These are phyloP conservation scores for Helicolenus hilgendorfi DNA, from an alignment of 2,797 vertebrate species.

Conservation along the genomic window DNA sequence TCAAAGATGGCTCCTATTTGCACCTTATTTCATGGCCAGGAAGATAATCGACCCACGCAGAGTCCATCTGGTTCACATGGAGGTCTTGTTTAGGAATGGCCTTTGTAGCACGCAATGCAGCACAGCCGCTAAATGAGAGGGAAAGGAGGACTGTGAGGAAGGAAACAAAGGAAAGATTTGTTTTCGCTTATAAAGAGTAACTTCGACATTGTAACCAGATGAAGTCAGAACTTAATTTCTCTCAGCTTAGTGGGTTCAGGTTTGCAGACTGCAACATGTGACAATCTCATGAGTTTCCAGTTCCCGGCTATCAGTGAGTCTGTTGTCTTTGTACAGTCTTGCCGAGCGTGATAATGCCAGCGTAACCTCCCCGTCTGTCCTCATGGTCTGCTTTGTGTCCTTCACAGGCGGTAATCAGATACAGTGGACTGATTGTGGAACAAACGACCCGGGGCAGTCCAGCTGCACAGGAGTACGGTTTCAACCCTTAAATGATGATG, in stretches of 20 bases:
- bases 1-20: slow-evolving; percentile 89
- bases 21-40: slow-evolving; percentile 87
- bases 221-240: slow-evolving; percentile 34
- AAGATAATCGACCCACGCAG: slow-evolving; percentile 81
- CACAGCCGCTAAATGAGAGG: slow-evolving; percentile 34
- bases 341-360: slow-evolving; percentile 64
- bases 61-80: slow-evolving; percentile 85
- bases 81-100: slow-evolving; percentile 73
- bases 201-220: slow-evolving; percentile 11
- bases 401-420: slow-evolving; percentile 85
- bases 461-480: slow-evolving; percentile 81
- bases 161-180: slow-evolving; percentile 52
- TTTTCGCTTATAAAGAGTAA: slow-evolving; percentile 33
- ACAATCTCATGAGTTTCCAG: slow-evolving; percentile 65
- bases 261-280: slow-evolving; percentile 65
- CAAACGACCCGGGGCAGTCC: slow-evolving; percentile 80
- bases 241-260: slow-evolving; percentile 17
- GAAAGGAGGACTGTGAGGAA: slow-evolving; percentile 55
- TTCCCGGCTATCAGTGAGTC: slow-evolving; percentile 56
- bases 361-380: slow-evolving; percentile 71
- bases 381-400: slow-evolving; percentile 80
- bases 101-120: slow-evolving; percentile 71
- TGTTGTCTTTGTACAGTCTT: slow-evolving; percentile 73
- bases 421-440: slow-evolving; percentile 81
- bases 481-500: slow-evolving; percentile 85